Evolutionary conservation across 2,113 vertebrate genomes (phyloP).

Genomic region (Montifringilla adamsi): DNA sequence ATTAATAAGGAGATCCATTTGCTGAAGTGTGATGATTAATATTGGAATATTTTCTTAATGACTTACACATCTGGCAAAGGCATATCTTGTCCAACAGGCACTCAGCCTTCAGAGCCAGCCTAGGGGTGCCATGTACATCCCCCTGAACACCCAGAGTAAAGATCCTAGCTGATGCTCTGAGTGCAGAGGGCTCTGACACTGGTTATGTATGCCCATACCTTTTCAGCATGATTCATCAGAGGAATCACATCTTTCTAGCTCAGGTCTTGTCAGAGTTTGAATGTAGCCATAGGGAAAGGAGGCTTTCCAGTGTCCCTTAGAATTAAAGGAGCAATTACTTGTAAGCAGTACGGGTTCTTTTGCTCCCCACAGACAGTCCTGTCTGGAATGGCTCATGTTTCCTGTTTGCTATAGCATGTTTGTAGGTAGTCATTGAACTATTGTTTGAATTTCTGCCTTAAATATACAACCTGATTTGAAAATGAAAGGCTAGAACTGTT

Average conservation of each 20-base stretch:
- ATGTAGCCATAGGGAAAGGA: not conserved
- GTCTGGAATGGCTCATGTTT: not conserved
- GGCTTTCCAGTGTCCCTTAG: not conserved
- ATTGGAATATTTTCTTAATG: not conserved
- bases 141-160: not conserved
- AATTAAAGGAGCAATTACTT: not conserved
- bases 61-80: not conserved
- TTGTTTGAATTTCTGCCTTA: not conserved
- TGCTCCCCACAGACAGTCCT: not conserved
- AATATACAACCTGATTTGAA: not conserved
- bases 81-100: not conserved
- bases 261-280: not conserved
- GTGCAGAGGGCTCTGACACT: not conserved
- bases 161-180: not conserved
- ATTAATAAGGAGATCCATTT: not conserved
- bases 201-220: not conserved
- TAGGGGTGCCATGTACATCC: fast-evolving
- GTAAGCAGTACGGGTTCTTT: no score
- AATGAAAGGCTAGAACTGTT: not conserved
- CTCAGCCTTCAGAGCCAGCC: not conserved
- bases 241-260: not conserved
- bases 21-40: not conserved
- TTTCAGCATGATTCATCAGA: not conserved
- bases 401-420: not conserved
- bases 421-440: not conserved